Evolutionary conservation across 2,113 vertebrate species (phyloP), one percentile per base, ranked within the genome.

Genomic region (Dissostichus mawsoni): DNA sequence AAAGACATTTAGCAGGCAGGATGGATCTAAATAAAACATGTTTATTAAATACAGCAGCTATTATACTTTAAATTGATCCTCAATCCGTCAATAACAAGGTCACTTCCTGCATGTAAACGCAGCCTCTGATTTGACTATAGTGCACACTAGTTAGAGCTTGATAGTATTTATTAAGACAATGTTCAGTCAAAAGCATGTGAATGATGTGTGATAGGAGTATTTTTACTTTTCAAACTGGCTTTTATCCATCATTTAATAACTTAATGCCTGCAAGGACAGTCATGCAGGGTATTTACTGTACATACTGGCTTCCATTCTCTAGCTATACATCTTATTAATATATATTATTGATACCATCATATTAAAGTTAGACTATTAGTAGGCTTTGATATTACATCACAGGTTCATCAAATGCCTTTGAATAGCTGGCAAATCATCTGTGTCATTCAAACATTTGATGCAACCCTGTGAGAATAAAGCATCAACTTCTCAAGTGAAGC

Each of bases 301-400:
- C 92, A 93, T 62, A 78, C 56, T 58, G 64, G 47, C 78, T 74
- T 90, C 72, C 47, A 59, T 78, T 74, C 66, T 62, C 63, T 13
- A 77, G 88, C 75, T 89, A 83, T 87, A 90, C 86, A 89, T 73
- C 41, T 78, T 74, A 76, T 93, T 92, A 91, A 88, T 93, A 86
- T 66, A 83, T 70, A 88, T 92, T 89, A 89, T 69, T 48, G 80
- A 93, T 85, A 85, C 62, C 68, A 82, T 82, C 62, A 61, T 84
- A 85, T 84, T 74, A 47, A 50, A 82, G 86, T 93, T 92, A 94
- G 84, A 88, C 45, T 66, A 85, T 94, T 94, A 94, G 85, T 92
- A 55, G 47, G 48, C 66, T 89, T 85, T 73, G 68, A 83, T 80
- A 89, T 86, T 82, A 90, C 83, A 89, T 72, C 78, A 91, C 63